Evolutionary conservation across 2,888 invertebrate genomes (phyloP), one percentile per base, ranked within the genome.

Genomic region (Agriopis aurantiaria): DNA sequence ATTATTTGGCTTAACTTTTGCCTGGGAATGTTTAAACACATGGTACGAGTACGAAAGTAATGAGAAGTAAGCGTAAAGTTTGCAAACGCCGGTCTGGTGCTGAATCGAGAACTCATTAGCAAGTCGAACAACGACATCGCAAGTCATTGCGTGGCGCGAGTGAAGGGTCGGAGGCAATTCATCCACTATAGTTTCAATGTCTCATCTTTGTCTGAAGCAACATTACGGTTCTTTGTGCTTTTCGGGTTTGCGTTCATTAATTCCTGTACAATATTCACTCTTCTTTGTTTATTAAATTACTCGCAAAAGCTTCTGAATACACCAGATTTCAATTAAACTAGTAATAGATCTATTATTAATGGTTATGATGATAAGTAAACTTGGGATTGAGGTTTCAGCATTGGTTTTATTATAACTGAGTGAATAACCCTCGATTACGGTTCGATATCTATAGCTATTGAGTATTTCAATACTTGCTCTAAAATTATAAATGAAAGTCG

Each of bases 31-130:
- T 85, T 85, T 83, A 81, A 87, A 86, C 83, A 85, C 82, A 85
- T 85, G 81, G 75, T 72, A 73, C 74, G 41, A 53, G 52, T 17
- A 33, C 53, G 75, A 83, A 85, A 85, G 85, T 85, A 86, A 88
- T 86, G 83, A 84, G 84, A 83, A 81, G 83, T 87, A 87, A 87
- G 85, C 84, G 82, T 82, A 12, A 41, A 51, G 57, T 57, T 87
- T 84, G 81, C 82, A 84, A 85, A 85, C 79, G 79, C 78, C 80
- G 78, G 80, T 78, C 80, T 82, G 78, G 79, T 81, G 84, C 83
- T 86, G 86, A 86, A 89, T 89, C 86, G 86, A 87, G 87, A 90
- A 89, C 89, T 90, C 90, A 89, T 90, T 90, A 90, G 89, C 87
- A 90, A 90, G 89, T 89, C 87, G 86, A 90, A 90, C 89, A 89